phyloP scores from a whole-genome alignment of 2,113 vertebrate genomes.

The Xiphorhynchus elegans region DNA sequence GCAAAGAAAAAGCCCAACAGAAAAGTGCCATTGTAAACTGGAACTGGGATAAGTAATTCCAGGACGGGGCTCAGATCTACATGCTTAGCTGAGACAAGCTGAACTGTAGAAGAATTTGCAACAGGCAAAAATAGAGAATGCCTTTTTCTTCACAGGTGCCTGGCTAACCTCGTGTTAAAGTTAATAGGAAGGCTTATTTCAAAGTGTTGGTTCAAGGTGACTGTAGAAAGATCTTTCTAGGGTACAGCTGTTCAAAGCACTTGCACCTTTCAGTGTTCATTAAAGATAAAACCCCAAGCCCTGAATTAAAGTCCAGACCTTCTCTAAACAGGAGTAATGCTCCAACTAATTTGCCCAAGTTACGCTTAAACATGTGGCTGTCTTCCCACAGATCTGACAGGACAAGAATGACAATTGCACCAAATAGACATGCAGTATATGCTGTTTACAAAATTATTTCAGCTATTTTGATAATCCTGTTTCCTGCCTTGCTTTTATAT shows the following conservation, averaged over 20 bases:
- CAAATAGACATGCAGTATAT: neutral
- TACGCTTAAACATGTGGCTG: neutral
- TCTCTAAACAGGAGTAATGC: neutral
- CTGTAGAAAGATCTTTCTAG: neutral
- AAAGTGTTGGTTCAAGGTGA: neutral
- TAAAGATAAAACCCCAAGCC: neutral
- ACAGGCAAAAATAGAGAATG: neutral
- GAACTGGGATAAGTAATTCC: neutral
- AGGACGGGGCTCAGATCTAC: neutral
- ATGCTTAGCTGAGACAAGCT: neutral
- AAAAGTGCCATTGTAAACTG: constrained; percentile 25
- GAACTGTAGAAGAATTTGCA: neutral
- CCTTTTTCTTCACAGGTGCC: constrained; percentile 6
- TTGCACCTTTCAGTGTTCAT: constrained; percentile 33
- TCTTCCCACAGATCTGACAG: neutral
- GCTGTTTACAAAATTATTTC: constrained; percentile 18
- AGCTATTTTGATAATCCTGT: constrained; percentile 20
- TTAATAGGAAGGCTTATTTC: neutral
- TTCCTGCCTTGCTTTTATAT: neutral
- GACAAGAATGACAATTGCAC: neutral
- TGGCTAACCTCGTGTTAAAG: neutral
- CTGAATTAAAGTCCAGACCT: neutral
- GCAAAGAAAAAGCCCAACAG: neutral
- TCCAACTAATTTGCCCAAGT: neutral
- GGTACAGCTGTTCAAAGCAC: constrained; percentile 20